phyloP scores from a whole-genome alignment of 2,888 invertebrate genomes.

The Drosophila cognata region DNA sequence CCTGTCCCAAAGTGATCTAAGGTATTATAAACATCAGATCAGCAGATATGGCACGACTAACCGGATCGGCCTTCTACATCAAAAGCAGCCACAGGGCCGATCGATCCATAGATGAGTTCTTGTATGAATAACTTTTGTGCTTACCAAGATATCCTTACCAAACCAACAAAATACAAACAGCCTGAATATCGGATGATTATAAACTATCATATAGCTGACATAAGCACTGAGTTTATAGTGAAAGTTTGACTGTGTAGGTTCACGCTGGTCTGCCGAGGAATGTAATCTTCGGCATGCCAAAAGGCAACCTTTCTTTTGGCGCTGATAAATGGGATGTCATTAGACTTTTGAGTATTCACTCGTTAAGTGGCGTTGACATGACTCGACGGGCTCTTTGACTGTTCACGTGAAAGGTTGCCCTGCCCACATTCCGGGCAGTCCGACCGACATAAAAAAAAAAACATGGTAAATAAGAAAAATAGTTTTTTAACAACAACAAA shows the following conservation, averaged over 20 bases:
- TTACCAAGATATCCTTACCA: neutral
- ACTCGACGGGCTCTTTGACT: slow-evolving; percentile 44
- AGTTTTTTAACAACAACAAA: slow-evolving; percentile 71
- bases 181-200: neutral
- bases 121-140: neutral
- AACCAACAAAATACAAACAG: neutral
- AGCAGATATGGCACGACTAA: neutral
- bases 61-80: neutral
- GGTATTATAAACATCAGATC: neutral
- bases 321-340: slow-evolving; percentile 37
- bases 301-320: neutral
- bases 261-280: neutral
- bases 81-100: neutral
- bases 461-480: slow-evolving; percentile 80
- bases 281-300: neutral
- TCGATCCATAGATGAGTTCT: neutral
- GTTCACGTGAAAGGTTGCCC: slow-evolving; percentile 21
- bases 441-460: neutral
- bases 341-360: slow-evolving; percentile 13
- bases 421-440: slow-evolving; percentile 25
- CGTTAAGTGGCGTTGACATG: slow-evolving; percentile 49
- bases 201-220: neutral
- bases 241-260: neutral
- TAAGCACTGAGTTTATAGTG: neutral
- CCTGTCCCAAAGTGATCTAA: neutral